A percentile compares a stretch with the other conserved stretches of the same genome.
phyloP scores from a whole-genome alignment of 2,113 vertebrate species.

The Elephantulus edwardii region DNA sequence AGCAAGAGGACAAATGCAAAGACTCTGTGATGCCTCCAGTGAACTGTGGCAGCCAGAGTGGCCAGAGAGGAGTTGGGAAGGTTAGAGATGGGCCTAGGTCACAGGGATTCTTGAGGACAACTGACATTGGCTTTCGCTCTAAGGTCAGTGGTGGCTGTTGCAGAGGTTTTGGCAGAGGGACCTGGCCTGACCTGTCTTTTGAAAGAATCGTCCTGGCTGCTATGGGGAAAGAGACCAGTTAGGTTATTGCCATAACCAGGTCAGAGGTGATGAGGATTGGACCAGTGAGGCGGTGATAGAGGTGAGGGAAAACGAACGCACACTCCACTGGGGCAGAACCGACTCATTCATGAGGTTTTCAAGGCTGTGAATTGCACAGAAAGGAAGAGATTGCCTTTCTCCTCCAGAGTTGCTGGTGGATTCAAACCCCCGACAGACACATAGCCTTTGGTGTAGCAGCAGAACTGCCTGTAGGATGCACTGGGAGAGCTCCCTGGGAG shows the following conservation, averaged over 20 bases:
- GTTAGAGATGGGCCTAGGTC: background rate
- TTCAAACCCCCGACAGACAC: too few species aligned
- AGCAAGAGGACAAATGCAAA: background rate
- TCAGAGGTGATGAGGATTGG: background rate
- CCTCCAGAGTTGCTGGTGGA: too few species aligned
- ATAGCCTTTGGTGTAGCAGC: too few species aligned
- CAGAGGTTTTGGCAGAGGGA: background rate
- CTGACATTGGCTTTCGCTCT: background rate
- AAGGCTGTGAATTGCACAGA: background rate
- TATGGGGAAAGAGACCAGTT: background rate
- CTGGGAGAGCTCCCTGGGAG: background rate
- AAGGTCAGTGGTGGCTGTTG: background rate
- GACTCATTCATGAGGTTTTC: too few species aligned
- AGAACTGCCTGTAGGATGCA: too few species aligned
- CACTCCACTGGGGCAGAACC: too few species aligned
- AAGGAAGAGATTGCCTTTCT: too few species aligned
- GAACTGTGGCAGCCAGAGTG: background rate
- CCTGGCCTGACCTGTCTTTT: background rate
- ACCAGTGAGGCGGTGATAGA: accelerated
- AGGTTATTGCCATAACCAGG: background rate
- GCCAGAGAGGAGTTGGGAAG: background rate
- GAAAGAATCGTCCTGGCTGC: background rate
- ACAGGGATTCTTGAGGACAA: accelerated
- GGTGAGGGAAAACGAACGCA: too few species aligned
- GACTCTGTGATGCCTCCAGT: background rate